Percentiles rank a stretch among this genome's conserved stretches.
These are phyloP conservation scores for Protonibea diacanthus DNA, from an alignment of 2,797 vertebrate species.

Conservation along the genomic window DNA sequence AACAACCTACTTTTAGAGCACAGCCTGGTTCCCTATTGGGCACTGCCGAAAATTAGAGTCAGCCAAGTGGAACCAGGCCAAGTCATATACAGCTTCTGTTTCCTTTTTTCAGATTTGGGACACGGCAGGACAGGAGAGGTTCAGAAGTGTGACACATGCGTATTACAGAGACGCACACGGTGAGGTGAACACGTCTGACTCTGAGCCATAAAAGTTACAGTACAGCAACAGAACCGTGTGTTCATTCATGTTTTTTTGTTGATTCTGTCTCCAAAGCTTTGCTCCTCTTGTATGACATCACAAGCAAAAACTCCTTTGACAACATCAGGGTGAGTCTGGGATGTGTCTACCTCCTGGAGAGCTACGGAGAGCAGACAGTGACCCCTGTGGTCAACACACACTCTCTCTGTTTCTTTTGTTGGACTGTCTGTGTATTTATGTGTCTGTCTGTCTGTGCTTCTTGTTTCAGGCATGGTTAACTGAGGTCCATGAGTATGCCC, in stretches of 20 bases:
- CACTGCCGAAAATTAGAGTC: constrained; percentile 22
- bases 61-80: constrained; percentile 28
- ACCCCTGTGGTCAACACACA: background rate
- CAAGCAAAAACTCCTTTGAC: constrained; percentile 92
- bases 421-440: background rate
- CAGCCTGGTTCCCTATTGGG: constrained; percentile 22
- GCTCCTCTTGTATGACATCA: constrained; percentile 95
- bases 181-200: constrained; percentile 70
- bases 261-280: constrained; percentile 83
- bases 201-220: background rate
- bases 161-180: constrained; percentile 93
- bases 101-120: constrained; percentile 89
- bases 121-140: constrained; percentile 91
- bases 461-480: constrained; percentile 93
- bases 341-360: background rate
- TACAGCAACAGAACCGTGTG: background rate
- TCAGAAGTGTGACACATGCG: constrained; percentile 91
- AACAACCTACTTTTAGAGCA: constrained; percentile 31
- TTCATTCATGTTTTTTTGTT: background rate
- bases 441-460: constrained; percentile 15
- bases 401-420: constrained; percentile 7
- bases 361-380: background rate
- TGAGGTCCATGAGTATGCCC: constrained; percentile 96
- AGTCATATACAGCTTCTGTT: background rate
- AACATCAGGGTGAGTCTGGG: constrained; percentile 89